These are phyloP conservation scores for Pelecanoides urinatrix DNA, from an alignment of 2,113 vertebrate species.

Conservation along the genomic window DNA sequence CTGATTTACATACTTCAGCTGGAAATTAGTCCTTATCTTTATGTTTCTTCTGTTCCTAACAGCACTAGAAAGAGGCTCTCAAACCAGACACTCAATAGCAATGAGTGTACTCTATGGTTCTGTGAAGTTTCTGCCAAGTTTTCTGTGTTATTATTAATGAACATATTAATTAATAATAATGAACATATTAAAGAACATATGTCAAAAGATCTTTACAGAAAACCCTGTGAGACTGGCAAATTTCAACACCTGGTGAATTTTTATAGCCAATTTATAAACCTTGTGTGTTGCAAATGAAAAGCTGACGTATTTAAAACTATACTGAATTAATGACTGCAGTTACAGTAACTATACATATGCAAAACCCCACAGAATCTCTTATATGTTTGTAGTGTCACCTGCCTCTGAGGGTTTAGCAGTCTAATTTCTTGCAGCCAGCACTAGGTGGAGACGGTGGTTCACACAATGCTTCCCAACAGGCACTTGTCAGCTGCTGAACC, in stretches of 20 bases:
- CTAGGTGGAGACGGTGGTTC: constrained; percentile 81
- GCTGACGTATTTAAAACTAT: background rate
- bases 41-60: background rate
- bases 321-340: background rate
- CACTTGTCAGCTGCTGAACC: background rate
- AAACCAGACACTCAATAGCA: background rate
- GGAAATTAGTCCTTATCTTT: background rate
- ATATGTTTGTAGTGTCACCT: background rate
- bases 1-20: background rate
- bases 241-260: constrained; percentile 4
- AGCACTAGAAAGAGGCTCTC: background rate
- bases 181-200: background rate
- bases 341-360: background rate
- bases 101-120: background rate
- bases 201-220: background rate
- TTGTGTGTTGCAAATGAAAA: constrained; percentile 6
- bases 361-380: background rate
- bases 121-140: constrained; percentile 30
- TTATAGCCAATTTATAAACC: constrained; percentile 9
- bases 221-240: background rate
- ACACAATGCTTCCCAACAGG: background rate
- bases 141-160: constrained; percentile 19
- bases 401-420: background rate
- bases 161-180: background rate
- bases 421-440: constrained; percentile 51